Conservation (phyloP, 2,797 vertebrate species). For the Poeciliopsis gracilis region DNA sequence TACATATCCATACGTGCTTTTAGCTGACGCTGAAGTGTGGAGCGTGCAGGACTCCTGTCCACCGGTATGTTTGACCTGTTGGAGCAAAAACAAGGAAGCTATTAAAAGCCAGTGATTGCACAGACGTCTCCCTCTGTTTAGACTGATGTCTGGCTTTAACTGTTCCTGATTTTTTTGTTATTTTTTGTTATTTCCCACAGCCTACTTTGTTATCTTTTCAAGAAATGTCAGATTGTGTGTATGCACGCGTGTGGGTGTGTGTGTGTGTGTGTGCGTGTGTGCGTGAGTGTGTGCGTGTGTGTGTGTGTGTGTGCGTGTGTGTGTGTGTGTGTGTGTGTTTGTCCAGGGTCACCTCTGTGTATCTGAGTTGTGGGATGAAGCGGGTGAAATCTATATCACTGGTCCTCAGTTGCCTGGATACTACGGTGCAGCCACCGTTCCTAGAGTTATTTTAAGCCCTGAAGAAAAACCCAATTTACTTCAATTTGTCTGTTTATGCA, state of each 20-base stretch:
- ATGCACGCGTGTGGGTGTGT: neutral
- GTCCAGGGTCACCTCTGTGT: slow-evolving; percentile 56
- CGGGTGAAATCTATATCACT: slow-evolving; percentile 71
- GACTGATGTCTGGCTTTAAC: neutral
- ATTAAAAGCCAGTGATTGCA: neutral
- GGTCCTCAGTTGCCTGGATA: slow-evolving; percentile 82
- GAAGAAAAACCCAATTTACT: slow-evolving; percentile 58
- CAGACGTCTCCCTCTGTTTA: neutral
- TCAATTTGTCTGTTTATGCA: slow-evolving; percentile 25
- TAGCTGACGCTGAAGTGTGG: slow-evolving; percentile 4
- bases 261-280: neutral
- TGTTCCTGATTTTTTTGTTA: neutral
- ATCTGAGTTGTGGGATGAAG: slow-evolving; percentile 68
- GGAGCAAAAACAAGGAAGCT: slow-evolving; percentile 27
- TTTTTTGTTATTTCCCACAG: slow-evolving; percentile 52
- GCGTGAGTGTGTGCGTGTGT: neutral
- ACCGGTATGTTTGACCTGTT: slow-evolving; percentile 13
- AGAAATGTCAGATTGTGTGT: slow-evolving; percentile 13
- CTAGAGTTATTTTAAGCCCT: slow-evolving; percentile 78
- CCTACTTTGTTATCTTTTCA: slow-evolving; percentile 49
- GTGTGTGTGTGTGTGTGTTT: slow-evolving; percentile 12
- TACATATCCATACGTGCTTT: neutral
- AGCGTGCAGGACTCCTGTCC: neutral
- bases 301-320: too few species aligned
- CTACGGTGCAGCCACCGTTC: slow-evolving; percentile 61